Percentiles rank a stretch among this genome's conserved stretches.
These are phyloP conservation scores for Standfussiana lucernea DNA, from an alignment of 2,888 invertebrate genomes.

Conservation along the genomic window DNA sequence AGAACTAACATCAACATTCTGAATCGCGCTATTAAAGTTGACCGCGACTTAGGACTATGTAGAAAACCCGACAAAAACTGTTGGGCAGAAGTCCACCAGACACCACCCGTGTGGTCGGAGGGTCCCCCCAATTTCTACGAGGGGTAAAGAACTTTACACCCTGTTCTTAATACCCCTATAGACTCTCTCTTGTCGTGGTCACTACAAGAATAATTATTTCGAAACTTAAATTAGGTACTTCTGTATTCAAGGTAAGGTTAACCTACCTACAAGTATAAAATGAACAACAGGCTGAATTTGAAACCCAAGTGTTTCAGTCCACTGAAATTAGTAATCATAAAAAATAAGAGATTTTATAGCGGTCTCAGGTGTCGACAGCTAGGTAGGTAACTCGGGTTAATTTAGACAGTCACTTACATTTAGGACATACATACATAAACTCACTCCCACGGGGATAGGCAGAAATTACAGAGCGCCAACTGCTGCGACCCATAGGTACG, in stretches of 20 bases:
- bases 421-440: background rate
- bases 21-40: background rate
- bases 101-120: background rate
- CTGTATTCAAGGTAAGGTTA: background rate
- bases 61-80: background rate
- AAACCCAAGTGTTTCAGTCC: slow-evolving; percentile 3
- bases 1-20: background rate
- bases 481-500: too few species aligned
- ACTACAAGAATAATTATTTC: background rate
- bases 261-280: background rate
- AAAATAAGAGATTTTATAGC: slow-evolving; percentile 12
- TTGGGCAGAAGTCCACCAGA: background rate
- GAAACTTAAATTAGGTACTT: background rate
- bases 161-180: background rate
- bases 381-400: background rate
- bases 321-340: slow-evolving; percentile 4
- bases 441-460: background rate
- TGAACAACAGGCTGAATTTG: background rate
- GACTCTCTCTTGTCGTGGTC: background rate
- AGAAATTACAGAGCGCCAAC: background rate
- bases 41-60: background rate
- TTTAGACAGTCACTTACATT: slow-evolving; percentile 1
- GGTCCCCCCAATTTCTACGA: too few species aligned
- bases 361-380: background rate
- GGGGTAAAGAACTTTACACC: background rate